These are phyloP conservation scores for Malurus cyaneus DNA, from an alignment of 2,113 vertebrate species.

Conservation along the genomic window DNA sequence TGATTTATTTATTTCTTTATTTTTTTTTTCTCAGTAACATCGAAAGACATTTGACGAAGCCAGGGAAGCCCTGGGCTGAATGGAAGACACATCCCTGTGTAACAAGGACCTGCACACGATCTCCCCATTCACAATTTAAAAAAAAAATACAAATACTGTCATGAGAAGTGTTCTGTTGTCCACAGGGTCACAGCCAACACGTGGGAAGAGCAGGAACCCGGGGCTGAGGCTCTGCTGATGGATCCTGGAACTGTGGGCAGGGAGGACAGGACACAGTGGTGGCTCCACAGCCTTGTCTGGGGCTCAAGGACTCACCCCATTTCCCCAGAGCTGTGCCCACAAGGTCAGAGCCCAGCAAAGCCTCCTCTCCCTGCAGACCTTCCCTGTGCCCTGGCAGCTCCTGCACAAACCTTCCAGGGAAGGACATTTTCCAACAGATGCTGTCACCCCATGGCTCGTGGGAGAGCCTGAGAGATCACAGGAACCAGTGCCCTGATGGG, in stretches of 20 bases:
- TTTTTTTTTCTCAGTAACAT: slow-evolving; percentile 60
- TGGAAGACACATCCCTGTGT: slow-evolving; percentile 61
- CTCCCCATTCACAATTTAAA: slow-evolving; percentile 43
- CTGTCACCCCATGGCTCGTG: background rate
- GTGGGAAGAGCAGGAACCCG: background rate
- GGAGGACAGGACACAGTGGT: background rate
- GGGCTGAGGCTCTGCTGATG: background rate
- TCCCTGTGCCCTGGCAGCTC: background rate
- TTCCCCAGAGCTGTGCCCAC: background rate
- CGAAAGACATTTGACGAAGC: slow-evolving; percentile 28
- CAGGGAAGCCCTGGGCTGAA: slow-evolving; percentile 46
- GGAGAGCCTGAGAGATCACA: background rate
- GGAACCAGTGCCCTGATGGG: accelerated
- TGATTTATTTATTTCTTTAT: slow-evolving; percentile 63
- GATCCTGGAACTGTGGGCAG: background rate
- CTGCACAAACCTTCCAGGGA: background rate
- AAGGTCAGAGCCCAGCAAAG: background rate
- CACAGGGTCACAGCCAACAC: background rate
- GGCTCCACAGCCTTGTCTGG: background rate
- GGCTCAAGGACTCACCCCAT: background rate
- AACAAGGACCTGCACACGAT: slow-evolving; percentile 20
- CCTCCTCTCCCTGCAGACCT: background rate
- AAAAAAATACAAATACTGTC: slow-evolving; percentile 50
- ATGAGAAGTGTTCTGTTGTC: slow-evolving; percentile 34
- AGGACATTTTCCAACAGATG: background rate